phyloP scores from a whole-genome alignment of 2,797 vertebrate species.

The Syngnathus rostellatus region DNA sequence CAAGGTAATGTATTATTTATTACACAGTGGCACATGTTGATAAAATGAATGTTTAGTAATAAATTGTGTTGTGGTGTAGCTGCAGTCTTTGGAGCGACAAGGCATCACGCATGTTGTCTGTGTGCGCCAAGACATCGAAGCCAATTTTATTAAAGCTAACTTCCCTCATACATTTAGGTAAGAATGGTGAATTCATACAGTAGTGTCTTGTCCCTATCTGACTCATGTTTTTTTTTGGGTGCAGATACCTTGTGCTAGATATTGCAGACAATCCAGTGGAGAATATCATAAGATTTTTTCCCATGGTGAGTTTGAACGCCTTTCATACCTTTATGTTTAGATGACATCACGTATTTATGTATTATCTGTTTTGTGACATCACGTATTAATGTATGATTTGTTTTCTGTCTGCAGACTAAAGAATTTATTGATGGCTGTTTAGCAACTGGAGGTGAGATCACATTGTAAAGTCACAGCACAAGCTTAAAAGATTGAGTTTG shows the following conservation, averaged over 20 bases:
- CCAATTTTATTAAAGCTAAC: constrained; percentile 99
- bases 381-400: background rate
- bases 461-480: background rate
- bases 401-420: constrained; percentile 77
- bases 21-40: background rate
- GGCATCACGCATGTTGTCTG: constrained; percentile 96
- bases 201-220: background rate
- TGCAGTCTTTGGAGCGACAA: constrained; percentile 88
- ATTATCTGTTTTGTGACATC: background rate
- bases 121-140: constrained; percentile 98
- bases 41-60: background rate
- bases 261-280: constrained; percentile 99
- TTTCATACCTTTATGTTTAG: background rate
- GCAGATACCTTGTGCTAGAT: constrained; percentile 97
- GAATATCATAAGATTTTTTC: constrained; percentile 96
- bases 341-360: background rate
- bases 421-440: constrained; percentile 98
- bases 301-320: constrained; percentile 74
- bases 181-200: constrained; percentile 24
- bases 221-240: constrained; percentile 15
- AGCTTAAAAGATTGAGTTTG: background rate
- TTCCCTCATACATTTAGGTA: constrained; percentile 96
- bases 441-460: constrained; percentile 83
- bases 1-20: constrained; percentile 76
- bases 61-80: constrained; percentile 54